These are phyloP conservation scores for Cataglyphis livida DNA, from an alignment of 2,888 invertebrate species.

Conservation along the genomic window DNA sequence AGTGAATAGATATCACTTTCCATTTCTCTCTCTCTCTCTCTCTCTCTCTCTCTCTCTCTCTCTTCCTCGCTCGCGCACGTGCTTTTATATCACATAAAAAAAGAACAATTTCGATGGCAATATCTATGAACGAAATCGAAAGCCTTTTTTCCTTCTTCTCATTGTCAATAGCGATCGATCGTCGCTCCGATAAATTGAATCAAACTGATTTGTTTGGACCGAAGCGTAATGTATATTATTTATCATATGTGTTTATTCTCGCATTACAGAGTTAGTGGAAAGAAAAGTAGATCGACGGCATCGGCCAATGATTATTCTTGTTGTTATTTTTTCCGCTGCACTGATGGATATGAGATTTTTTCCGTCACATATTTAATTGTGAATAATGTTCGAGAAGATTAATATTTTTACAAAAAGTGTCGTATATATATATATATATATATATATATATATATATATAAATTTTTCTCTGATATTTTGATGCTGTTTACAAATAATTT, in stretches of 20 bases:
- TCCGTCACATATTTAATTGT: conserved; percentile 26
- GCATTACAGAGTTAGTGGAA: conserved; percentile 51
- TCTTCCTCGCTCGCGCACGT: not conserved
- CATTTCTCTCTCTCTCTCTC: not conserved
- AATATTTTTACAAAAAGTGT: not conserved
- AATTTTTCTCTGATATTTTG: not conserved
- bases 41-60: conserved; percentile 30
- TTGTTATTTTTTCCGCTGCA: conserved; percentile 56
- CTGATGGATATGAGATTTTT: conserved; percentile 38
- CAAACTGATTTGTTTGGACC: conserved; percentile 62
- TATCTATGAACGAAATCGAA: conserved; percentile 77
- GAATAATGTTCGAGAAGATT: conserved; percentile 27
- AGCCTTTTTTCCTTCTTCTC: conserved; percentile 74
- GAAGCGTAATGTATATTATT: conserved; percentile 70
- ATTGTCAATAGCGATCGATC: conserved; percentile 77
- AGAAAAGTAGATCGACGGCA: conserved; percentile 61
- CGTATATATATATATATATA: too few relatives aligned
- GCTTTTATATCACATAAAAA: not conserved
- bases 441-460: too few relatives aligned
- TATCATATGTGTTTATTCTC: conserved; percentile 64
- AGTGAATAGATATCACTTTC: not conserved
- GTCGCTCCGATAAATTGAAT: conserved; percentile 77
- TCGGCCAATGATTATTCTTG: conserved; percentile 58
- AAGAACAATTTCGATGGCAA: conserved; percentile 42
- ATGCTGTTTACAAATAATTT: not conserved